These are phyloP conservation scores for Tenrec ecaudatus DNA, from an alignment of 2,113 vertebrate species.

Conservation along the genomic window DNA sequence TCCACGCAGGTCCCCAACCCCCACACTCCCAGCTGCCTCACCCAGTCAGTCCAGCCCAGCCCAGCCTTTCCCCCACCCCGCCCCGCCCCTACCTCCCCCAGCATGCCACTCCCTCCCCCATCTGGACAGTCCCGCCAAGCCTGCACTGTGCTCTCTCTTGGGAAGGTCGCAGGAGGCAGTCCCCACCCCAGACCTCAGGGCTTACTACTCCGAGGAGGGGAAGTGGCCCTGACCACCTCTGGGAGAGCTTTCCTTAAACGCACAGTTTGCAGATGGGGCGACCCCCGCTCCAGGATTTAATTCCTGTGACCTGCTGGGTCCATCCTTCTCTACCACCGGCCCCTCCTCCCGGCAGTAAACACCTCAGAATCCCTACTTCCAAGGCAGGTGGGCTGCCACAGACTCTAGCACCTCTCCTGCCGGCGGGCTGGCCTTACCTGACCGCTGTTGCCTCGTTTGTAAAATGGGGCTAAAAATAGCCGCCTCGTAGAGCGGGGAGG, in stretches of 20 bases:
- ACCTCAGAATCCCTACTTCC: background rate
- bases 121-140: background rate
- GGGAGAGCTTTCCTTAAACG: background rate
- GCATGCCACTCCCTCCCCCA: background rate
- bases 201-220: background rate
- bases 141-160: background rate
- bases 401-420: too few relatives aligned
- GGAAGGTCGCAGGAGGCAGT: background rate
- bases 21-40: background rate
- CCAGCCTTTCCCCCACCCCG: background rate
- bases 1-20: background rate
- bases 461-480: background rate
- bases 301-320: background rate
- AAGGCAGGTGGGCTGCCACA: background rate
- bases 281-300: background rate
- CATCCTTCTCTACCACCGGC: background rate
- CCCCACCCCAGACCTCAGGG: background rate
- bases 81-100: constrained; percentile 20
- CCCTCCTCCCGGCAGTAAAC: background rate
- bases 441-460: constrained; percentile 17
- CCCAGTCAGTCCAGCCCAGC: background rate
- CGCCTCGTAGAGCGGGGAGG: background rate
- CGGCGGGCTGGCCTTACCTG: background rate
- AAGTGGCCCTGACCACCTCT: background rate
- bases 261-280: too few relatives aligned